Base-by-base conservation (phyloP, 2,113 vertebrate species). In the Delphinus delphis region DNA sequence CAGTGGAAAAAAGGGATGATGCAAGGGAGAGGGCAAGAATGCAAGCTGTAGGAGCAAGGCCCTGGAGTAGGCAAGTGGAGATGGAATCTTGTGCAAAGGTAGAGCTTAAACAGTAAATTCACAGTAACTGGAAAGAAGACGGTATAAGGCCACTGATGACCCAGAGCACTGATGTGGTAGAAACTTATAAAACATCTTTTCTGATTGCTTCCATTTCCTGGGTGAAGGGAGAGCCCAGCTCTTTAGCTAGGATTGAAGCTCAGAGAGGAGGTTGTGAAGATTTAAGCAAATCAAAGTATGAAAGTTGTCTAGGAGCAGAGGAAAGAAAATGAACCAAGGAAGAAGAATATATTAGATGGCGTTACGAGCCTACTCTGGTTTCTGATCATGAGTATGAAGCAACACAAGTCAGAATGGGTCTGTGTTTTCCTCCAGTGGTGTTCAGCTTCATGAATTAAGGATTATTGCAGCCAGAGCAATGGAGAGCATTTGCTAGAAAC, bases 351-450 rank as follows among this genome's bases (percentile, higher is more conserved):
- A 41, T 17, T 31, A 36, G 23, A 12, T 2, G 2, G 33, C 2
- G 4, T 41, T 28, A 28, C 0, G 0, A 55, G 6, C 11, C 20
- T 47, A 0, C 4, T 13, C 18, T 58, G 33, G 3, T 62, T 38
- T 44, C 53, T 58, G 38, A 53, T 38, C 31, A 21, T 4, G 18
- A 58, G 6, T 21, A 33, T 58, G 20, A 90, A 60, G 33, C 21
- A 28, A 80, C 21, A 58, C 9, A 44, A 53, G 5, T 23, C n/a
- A 67, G 58, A 67, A 67, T 50, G 14, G 1, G 10, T 21, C 63
- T 67, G 11, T 23, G 5, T 67, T 50, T 91, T 33, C 41, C 58
- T 50, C 58, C 20, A 9, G 17, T 28, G 7, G 4, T 33, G 4
- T 74, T 53, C 7, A 21, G 1, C 12, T 12, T 62, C 15, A 31